Base-by-base conservation (phyloP, 2,888 invertebrate species). In the Blera fallax region DNA sequence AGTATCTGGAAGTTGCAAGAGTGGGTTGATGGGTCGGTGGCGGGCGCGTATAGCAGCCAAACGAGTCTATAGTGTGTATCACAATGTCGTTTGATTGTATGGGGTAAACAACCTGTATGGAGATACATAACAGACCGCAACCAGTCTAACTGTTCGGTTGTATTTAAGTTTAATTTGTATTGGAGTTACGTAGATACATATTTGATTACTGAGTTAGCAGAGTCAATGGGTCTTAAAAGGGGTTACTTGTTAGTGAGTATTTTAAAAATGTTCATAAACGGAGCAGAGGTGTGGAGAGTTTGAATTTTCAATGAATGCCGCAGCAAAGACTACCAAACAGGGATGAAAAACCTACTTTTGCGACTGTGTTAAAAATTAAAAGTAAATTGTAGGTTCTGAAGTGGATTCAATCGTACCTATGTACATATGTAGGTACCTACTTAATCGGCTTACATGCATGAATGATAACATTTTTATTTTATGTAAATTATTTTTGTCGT, bases 51-150 rank as follows among this genome's bases (percentile, higher is more conserved):
- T 3, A 34, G 56, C 24, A 24, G n/a, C 7, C 27, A 29, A 52
- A n/a, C 14, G 32, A 10, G 21, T 4, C 21, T 29, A 16, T 21
- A 48, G 7, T 32, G 34, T 54, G 32, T 24, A 50, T 27, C 45
- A 21, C 18, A 11, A 34, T 73, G 73, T 16, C 60, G 60, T 82
- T 82, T 77, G 82, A 67, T 72, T 65, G 82, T 82, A 56, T 82
- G 70, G 67, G 77, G 58, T 70, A 82, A 82, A 77, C 82, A 82
- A 82, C 77, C 81, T 82, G 77, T 65, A 58, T 65, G 52, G 77
- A 62, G 54, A 76, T 58, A 72, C 69, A 79, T 27, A 58, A 65
- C 64, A 52, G 29, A 24, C n/a, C n/a, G 27, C 64, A 77, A 83
- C 79, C 73, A 62, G 83, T 83, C 48, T 40, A 67, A 67, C 72